A percentile compares a stretch with the other conserved stretches of the same genome.
Conservation (phyloP, 2,797 vertebrate species). For the Crenuchus spilurus region DNA sequence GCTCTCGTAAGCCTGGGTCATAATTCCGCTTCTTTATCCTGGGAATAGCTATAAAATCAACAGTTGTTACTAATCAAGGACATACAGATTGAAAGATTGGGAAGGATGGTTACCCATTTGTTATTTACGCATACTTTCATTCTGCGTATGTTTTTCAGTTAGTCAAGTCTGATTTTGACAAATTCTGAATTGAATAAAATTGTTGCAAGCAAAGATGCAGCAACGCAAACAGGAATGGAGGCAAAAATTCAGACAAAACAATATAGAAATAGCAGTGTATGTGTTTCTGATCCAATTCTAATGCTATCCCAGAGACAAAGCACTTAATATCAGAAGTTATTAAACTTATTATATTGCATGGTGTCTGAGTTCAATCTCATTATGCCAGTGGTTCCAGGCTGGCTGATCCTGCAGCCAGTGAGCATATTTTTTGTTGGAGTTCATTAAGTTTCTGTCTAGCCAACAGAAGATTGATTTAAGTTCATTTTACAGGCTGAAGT, state of each 20-base stretch:
- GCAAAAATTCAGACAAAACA: no score
- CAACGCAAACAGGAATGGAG: no score
- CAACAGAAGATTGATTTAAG: not conserved
- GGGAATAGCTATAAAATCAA: not conserved
- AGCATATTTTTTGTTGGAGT: not conserved
- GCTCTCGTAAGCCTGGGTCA: not conserved
- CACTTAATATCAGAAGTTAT: no score
- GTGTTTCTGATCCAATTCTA: no score
- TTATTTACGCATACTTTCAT: no score
- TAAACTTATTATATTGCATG: not conserved
- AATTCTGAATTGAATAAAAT: no score
- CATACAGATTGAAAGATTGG: not conserved
- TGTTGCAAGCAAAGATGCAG: no score
- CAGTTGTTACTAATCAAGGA: not conserved
- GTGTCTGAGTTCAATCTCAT: not conserved
- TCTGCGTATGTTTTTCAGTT: no score
- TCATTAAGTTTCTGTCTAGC: not conserved
- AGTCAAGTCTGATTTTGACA: no score
- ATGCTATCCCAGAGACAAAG: no score
- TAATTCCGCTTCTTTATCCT: not conserved
- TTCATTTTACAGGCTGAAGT: not conserved
- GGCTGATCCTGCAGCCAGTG: not conserved
- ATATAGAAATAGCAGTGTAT: no score
- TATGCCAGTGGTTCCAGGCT: not conserved
- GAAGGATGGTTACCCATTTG: no score